These are phyloP conservation scores for Chionodraco myersi DNA, from an alignment of 2,113 vertebrate species.

Conservation along the genomic window DNA sequence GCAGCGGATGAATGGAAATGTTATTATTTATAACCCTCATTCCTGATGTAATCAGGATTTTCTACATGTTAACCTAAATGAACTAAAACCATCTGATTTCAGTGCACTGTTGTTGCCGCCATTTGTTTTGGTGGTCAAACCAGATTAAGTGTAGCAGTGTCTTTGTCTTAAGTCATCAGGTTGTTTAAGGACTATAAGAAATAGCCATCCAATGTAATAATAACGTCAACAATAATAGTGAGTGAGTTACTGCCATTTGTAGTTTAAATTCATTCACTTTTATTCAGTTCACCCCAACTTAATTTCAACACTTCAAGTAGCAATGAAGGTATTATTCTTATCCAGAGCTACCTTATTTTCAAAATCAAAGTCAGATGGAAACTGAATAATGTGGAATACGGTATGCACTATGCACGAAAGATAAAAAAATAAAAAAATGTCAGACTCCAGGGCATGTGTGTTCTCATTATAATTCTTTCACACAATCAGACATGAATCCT, in stretches of 20 bases:
- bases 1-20: not conserved
- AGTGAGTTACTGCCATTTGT: slow-evolving; percentile 12
- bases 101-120: not conserved
- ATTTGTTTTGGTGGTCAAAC: not conserved
- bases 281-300: slow-evolving; percentile 24
- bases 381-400: slow-evolving; percentile 41
- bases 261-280: slow-evolving; percentile 26
- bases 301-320: slow-evolving; percentile 29
- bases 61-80: not conserved
- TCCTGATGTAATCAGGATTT: not conserved
- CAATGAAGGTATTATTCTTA: slow-evolving; percentile 24
- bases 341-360: not conserved
- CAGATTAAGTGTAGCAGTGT: not conserved
- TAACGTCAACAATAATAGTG: not conserved
- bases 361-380: slow-evolving; percentile 34
- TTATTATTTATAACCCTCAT: not conserved
- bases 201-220: not conserved
- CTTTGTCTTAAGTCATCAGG: not conserved
- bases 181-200: not conserved
- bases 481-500: slow-evolving; percentile 36
- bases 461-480: slow-evolving; percentile 42
- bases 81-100: not conserved
- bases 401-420: slow-evolving; percentile 18
- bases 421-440: not conserved
- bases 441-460: slow-evolving; percentile 33